These are phyloP conservation scores for Zaprionus gabonicus DNA, from an alignment of 1,140 invertebrate genomes.

Conservation along the genomic window DNA sequence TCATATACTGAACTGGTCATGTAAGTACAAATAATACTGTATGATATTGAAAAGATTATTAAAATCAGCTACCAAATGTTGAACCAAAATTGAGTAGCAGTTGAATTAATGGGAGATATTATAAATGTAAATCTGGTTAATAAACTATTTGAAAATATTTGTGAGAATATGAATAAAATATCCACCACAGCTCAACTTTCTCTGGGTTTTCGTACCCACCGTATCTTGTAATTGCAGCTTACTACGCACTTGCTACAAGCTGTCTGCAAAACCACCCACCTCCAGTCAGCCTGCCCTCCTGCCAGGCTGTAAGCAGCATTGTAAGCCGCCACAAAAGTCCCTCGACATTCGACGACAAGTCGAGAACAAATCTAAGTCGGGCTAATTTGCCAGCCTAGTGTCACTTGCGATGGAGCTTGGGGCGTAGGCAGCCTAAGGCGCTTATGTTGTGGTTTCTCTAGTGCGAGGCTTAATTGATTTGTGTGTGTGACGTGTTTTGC, in stretches of 20 bases:
- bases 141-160: too few relatives aligned
- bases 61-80: too few relatives aligned
- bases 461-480: slow-evolving; percentile 54
- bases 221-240: background rate
- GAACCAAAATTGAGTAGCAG: too few relatives aligned
- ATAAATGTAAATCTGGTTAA: too few relatives aligned
- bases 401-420: slow-evolving; percentile 58
- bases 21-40: too few relatives aligned
- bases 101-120: too few relatives aligned
- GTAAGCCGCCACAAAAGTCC: slow-evolving; percentile 29
- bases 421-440: slow-evolving; percentile 58
- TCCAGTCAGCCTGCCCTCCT: background rate
- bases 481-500: slow-evolving; percentile 3
- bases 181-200: background rate
- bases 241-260: background rate
- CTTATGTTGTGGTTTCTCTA: slow-evolving; percentile 51
- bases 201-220: background rate
- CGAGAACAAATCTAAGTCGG: slow-evolving; percentile 68
- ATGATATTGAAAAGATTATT: too few relatives aligned
- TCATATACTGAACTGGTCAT: too few relatives aligned
- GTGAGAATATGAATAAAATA: too few relatives aligned
- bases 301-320: slow-evolving; percentile 2
- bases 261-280: background rate
- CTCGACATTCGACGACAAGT: slow-evolving; percentile 45
- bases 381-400: slow-evolving; percentile 75